Base-by-base conservation (phyloP, 2,888 invertebrate genomes). In the Rhaphigaster nebulosa region DNA sequence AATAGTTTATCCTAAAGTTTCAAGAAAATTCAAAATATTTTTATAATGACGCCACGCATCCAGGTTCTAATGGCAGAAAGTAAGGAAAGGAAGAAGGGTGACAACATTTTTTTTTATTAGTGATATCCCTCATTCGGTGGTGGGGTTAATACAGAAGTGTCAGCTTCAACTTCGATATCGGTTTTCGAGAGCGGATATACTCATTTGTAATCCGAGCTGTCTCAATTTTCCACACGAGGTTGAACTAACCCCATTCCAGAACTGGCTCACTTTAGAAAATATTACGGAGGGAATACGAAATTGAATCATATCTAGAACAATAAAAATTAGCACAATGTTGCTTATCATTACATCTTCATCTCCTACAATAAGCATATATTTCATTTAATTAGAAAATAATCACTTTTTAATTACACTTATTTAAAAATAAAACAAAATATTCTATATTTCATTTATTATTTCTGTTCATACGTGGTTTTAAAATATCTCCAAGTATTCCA, bases 161-260 rank as follows among this genome's bases (percentile, higher is more conserved):
- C 70, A 70, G 70, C 34, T 38, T 70, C 29, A 70, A 34, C 34
- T 38, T 18, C 20, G 70, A 34, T 70, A 70, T 70, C 70, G 20
- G 70, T 70, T 70, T 70, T 70, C 70, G 70, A 34, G 70, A 34
- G 20, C 70, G 70, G 70, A 70, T 34, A 70, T 70, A 70, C 70
- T 70, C 70, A 70, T 70, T 70, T 70, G 70, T 70, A 70, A 70
- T 70, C 70, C 70, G 20, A 70, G 70, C 70, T 70, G 70, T 70
- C 70, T 70, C 70, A 34, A 70, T 70, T 70, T 70, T 70, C 70
- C 70, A 70, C 70, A 70, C 70, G 70, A 38, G 34, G 65, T 0
- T 65, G 13, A 65, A 26, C 70, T 70, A 1, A 70, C 70, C 34
- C 70, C 70, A 70, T 70, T 70, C 34, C 34, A 70, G 18, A 70